Base-by-base conservation (phyloP, 2,888 invertebrate species). In the Abrostola triplasia region DNA sequence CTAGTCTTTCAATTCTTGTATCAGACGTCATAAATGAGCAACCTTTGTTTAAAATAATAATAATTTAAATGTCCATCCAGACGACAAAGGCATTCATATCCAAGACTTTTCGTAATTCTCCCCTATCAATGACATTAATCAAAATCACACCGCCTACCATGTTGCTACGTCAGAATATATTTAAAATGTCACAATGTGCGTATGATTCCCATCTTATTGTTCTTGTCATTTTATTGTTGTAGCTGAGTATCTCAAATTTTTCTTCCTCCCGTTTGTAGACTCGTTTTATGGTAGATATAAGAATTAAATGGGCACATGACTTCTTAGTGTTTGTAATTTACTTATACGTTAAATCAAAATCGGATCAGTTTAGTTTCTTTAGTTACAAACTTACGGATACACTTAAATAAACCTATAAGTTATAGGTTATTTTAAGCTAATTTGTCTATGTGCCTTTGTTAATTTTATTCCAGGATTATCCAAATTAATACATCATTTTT, bases 111-210 rank as follows among this genome's bases (percentile, higher is more conserved):
- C 64, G 65, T 66, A 69, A 73, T 54, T 54, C 24, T 36, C 44
- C 36, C 9, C 51, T 73, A 77, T 77, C 77, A 62, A 40, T 64
- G 58, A 41, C 61, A 67, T 66, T 56, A 67, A 73, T 77, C 80
- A 73, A 67, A 69, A 58, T 52, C 59, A 76, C 57, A 69, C 24
- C 67, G 67, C 74, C 66, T 62, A 73, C 70, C 51, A 67, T 49
- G 44, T 63, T 57, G 36, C 63, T 57, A 61, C 42, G 76, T 51
- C 53, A 41, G 36, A 50, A 56, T 68, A 73, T 50, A 24, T 69
- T 62, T 66, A 59, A 64, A 51, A 66, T 62, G 12, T 52, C 35
- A 49, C 68, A 64, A 37, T 63, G 8, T 69, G 64, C 64, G 62
- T 73, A 73, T 58, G 61, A 54, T 64, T 60, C 56, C 47, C 57